Conservation (phyloP, 2,113 vertebrate genomes). For the Ondatra zibethicus region DNA sequence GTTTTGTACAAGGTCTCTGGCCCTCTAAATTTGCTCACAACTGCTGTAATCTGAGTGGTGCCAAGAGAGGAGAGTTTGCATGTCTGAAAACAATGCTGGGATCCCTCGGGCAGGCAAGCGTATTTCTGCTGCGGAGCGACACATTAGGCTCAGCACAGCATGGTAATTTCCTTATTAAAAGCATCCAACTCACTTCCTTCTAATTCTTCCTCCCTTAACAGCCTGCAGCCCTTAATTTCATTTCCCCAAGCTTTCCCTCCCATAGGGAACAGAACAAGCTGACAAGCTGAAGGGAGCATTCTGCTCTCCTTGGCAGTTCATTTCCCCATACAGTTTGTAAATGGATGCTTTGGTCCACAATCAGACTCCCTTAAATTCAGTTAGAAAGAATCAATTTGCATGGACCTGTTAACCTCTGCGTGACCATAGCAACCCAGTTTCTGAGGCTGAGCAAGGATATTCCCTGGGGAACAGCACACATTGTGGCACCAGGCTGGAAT, state of each 20-base stretch:
- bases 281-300: slow-evolving; percentile 50
- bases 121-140: not conserved
- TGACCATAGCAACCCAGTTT: not conserved
- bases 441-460: not conserved
- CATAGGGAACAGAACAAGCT: slow-evolving; percentile 56
- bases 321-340: slow-evolving; percentile 66
- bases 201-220: slow-evolving; percentile 56
- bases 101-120: not conserved
- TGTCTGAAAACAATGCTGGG: not conserved
- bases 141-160: not conserved
- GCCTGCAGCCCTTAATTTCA: slow-evolving; percentile 55
- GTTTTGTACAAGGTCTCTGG: not conserved
- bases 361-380: slow-evolving; percentile 40
- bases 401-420: slow-evolving; percentile 43
- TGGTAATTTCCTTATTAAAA: slow-evolving; percentile 39
- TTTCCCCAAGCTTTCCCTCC: slow-evolving; percentile 44
- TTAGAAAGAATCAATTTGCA: slow-evolving; percentile 56
- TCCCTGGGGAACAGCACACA: not conserved
- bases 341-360: slow-evolving; percentile 60
- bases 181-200: slow-evolving; percentile 19
- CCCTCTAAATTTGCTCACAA: not conserved
- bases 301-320: slow-evolving; percentile 62
- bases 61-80: not conserved
- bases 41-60: not conserved
- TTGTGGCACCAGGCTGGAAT: not conserved